These are phyloP conservation scores for Drosophila rhopaloa DNA, from an alignment of 1,140 invertebrate genomes.

Conservation along the genomic window DNA sequence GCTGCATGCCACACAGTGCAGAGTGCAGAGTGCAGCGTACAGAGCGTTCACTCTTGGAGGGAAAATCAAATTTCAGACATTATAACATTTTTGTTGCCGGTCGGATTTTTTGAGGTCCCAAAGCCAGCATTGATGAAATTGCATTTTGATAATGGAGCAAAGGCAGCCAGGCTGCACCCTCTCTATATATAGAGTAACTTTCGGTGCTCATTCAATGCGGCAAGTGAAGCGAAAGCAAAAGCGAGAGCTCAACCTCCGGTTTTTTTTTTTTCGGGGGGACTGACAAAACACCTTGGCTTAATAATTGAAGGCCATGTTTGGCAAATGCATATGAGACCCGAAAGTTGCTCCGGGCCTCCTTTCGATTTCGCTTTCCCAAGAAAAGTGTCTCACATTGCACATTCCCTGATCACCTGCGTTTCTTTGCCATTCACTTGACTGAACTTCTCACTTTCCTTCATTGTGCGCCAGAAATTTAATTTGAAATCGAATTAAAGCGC, in stretches of 20 bases:
- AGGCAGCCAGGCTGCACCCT: background rate
- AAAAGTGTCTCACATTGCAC: slow-evolving; percentile 20
- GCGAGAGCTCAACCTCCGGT: slow-evolving; percentile 38
- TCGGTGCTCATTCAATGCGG: slow-evolving; percentile 53
- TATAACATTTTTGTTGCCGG: slow-evolving; percentile 56
- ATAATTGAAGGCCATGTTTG: slow-evolving; percentile 50
- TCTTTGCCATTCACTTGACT: slow-evolving; percentile 21
- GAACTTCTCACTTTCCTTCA: slow-evolving; percentile 26
- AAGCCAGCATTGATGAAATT: slow-evolving; percentile 68
- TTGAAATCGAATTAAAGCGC: slow-evolving; percentile 43
- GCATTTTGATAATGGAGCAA: slow-evolving; percentile 68
- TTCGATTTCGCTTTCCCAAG: slow-evolving; percentile 6
- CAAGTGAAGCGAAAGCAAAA: slow-evolving; percentile 60
- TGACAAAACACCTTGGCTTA: slow-evolving; percentile 45
- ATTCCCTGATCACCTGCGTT: slow-evolving; percentile 25
- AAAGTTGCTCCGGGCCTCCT: slow-evolving; percentile 6
- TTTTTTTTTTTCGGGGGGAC: slow-evolving; percentile 26
- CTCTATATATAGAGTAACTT: slow-evolving; percentile 24
- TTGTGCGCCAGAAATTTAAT: slow-evolving; percentile 21
- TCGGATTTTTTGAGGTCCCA: slow-evolving; percentile 57
- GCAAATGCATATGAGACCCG: slow-evolving; percentile 29
- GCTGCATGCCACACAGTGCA: slow-evolving; percentile 18
- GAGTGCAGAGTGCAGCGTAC: slow-evolving; percentile 31
- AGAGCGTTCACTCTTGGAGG: slow-evolving; percentile 33
- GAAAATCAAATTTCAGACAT: slow-evolving; percentile 74